Percentiles rank a stretch among this genome's conserved stretches.
phyloP scores from a whole-genome alignment of 2,797 vertebrate species.

The Hozukius guyotensis region DNA sequence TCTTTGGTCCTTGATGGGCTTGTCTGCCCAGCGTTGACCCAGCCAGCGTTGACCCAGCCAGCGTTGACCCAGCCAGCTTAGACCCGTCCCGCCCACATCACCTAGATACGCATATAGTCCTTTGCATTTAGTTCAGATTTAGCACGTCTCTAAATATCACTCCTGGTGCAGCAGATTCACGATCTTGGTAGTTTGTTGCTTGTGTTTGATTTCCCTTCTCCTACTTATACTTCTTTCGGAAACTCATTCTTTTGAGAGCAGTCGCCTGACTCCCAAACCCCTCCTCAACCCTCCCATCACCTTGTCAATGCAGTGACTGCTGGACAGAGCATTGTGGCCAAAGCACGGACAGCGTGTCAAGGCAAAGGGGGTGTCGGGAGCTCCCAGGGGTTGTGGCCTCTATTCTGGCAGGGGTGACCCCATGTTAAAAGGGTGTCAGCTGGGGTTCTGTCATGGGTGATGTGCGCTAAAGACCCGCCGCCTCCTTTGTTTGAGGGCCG shows the following conservation, averaged over 20 bases:
- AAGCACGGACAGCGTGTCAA: constrained; percentile 53
- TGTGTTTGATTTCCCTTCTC: neutral
- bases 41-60: constrained; percentile 43
- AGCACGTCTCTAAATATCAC: neutral
- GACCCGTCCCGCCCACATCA: constrained; percentile 30
- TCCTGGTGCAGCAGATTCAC: neutral
- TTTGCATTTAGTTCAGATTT: constrained; percentile 8
- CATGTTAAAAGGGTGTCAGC: constrained; percentile 85
- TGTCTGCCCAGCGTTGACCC: constrained; percentile 65
- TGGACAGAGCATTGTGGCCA: constrained; percentile 47
- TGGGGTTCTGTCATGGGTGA: constrained; percentile 80
- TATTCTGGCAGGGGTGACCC: constrained; percentile 79
- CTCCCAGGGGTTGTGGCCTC: constrained; percentile 80
- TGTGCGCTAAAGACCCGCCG: constrained; percentile 81
- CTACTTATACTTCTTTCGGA: neutral
- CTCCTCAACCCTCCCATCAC: constrained; percentile 17
- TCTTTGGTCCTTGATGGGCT: constrained; percentile 63
- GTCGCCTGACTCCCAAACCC: neutral
- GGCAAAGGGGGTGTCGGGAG: constrained; percentile 68
- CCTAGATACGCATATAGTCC: neutral
- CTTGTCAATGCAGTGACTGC: constrained; percentile 43
- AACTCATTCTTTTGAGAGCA: constrained; percentile 28
- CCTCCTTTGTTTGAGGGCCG: constrained; percentile 76
- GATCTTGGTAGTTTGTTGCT: neutral
- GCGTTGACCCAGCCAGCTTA: constrained; percentile 55